Conservation (phyloP, 2,797 vertebrate species). For the Hydrocynus forskahlii region DNA sequence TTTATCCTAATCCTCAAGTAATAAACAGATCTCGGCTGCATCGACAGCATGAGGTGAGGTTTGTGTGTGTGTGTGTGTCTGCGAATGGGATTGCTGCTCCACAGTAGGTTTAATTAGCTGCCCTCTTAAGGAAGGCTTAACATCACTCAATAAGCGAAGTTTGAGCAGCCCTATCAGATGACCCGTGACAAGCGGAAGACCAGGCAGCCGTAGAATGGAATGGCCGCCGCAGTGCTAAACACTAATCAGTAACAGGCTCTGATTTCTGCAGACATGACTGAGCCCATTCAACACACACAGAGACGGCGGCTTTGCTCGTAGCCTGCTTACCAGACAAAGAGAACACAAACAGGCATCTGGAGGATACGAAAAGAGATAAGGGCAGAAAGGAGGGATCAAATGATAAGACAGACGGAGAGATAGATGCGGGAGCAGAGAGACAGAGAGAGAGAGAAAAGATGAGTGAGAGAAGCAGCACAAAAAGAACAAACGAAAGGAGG, state of each 20-base stretch:
- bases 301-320: slow-evolving; percentile 59
- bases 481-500: slow-evolving; percentile 19
- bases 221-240: slow-evolving; percentile 66
- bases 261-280: slow-evolving; percentile 77
- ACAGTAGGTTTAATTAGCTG: slow-evolving; percentile 68
- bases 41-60: slow-evolving; percentile 24
- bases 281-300: slow-evolving; percentile 70
- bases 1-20: slow-evolving; percentile 49
- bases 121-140: slow-evolving; percentile 79
- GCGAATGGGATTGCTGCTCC: slow-evolving; percentile 23
- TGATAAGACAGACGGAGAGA: slow-evolving; percentile 30
- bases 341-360: slow-evolving; percentile 48
- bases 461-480: slow-evolving; percentile 51
- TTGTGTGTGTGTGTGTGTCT: slow-evolving; percentile 38
- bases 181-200: slow-evolving; percentile 74
- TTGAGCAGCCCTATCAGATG: slow-evolving; percentile 77
- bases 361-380: slow-evolving; percentile 21
- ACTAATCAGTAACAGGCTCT: slow-evolving; percentile 73
- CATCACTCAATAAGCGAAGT: slow-evolving; percentile 72
- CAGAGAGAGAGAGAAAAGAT: slow-evolving; percentile 41
- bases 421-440: slow-evolving; percentile 13
- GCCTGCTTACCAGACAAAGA: slow-evolving; percentile 67
- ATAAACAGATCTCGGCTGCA: slow-evolving; percentile 50
- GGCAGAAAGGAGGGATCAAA: slow-evolving; percentile 32
- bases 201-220: slow-evolving; percentile 69